Percentiles rank a stretch among this genome's conserved stretches.
phyloP scores from a whole-genome alignment of 2,797 vertebrate species.

The Parambassis ranga region DNA sequence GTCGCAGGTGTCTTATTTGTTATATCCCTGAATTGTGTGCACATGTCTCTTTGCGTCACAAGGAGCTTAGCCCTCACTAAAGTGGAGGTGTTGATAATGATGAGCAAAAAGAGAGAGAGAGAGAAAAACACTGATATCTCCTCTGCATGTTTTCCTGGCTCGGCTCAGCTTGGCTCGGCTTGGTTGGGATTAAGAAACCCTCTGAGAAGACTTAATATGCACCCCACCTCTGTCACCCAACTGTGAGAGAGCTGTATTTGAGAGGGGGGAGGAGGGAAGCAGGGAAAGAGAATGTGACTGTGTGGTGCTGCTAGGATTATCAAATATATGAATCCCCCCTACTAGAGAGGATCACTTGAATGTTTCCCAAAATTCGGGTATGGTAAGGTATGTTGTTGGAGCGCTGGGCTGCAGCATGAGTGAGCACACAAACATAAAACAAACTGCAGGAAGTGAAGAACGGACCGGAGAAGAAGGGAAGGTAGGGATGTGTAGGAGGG shows the following conservation, averaged over 20 bases:
- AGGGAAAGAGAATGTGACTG: not conserved
- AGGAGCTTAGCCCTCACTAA: slow-evolving; percentile 9
- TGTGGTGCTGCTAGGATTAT: slow-evolving; percentile 3
- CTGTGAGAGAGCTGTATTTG: slow-evolving; percentile 23
- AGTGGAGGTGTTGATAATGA: slow-evolving; percentile 37
- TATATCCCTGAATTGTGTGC: not conserved
- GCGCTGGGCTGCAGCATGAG: not conserved
- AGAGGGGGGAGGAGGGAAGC: not conserved
- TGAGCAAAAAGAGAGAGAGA: not conserved
- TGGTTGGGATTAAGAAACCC: slow-evolving; percentile 52
- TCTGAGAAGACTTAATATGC: slow-evolving; percentile 48
- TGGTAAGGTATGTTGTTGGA: not conserved
- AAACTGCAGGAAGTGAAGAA: not conserved
- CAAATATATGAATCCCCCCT: not conserved
- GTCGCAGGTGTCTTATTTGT: not conserved
- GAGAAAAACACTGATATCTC: slow-evolving; percentile 20
- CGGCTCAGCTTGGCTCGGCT: slow-evolving; percentile 3
- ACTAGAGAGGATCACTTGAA: not conserved
- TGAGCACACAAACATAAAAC: not conserved
- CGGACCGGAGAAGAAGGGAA: not conserved
- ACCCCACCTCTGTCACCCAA: slow-evolving; percentile 26
- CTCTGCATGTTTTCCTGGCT: slow-evolving; percentile 31
- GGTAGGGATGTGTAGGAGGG: not conserved
- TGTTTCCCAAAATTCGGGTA: not conserved
- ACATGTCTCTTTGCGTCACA: not conserved